A percentile compares a stretch with the other conserved stretches of the same genome.
phyloP scores from a whole-genome alignment of 2,797 vertebrate genomes.

The Diceros bicornis region DNA sequence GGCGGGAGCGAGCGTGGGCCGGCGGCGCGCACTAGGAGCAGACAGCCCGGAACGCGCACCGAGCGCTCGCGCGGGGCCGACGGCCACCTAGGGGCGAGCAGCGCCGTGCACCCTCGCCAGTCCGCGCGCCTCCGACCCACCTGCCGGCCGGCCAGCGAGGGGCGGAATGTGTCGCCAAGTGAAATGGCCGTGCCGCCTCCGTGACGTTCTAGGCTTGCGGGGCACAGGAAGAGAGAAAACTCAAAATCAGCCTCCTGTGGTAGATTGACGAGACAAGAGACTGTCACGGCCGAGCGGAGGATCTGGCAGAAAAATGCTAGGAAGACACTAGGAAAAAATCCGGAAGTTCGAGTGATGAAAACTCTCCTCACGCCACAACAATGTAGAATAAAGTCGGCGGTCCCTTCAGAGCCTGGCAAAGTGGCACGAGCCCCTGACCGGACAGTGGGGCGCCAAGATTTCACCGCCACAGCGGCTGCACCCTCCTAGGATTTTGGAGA shows the following conservation, averaged over 20 bases:
- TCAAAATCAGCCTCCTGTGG: not conserved
- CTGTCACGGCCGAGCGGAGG: not conserved
- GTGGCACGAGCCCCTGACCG: not conserved
- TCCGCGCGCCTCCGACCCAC: not conserved
- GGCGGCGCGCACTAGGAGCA: constrained; percentile 69
- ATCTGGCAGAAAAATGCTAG: not conserved
- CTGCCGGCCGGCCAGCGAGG: not conserved
- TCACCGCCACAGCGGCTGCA: not conserved
- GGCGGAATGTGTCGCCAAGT: not conserved
- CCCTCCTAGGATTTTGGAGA: not conserved
- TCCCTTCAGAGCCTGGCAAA: not conserved
- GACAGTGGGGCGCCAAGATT: constrained; percentile 24
- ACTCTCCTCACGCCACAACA: not conserved
- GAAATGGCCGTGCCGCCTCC: not conserved
- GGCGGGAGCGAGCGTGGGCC: constrained; percentile 60
- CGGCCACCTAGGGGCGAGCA: not conserved
- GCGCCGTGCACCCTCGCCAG: accelerated
- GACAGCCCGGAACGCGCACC: not conserved
- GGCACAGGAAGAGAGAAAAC: not conserved
- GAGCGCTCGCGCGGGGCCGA: not conserved
- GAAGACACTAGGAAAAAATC: not conserved
- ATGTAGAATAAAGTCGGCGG: not conserved
- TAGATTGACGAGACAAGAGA: not conserved
- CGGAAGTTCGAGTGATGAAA: not conserved
- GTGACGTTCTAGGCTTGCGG: not conserved